phyloP scores from a whole-genome alignment of 2,113 vertebrate genomes.

The Trogon melanurus region DNA sequence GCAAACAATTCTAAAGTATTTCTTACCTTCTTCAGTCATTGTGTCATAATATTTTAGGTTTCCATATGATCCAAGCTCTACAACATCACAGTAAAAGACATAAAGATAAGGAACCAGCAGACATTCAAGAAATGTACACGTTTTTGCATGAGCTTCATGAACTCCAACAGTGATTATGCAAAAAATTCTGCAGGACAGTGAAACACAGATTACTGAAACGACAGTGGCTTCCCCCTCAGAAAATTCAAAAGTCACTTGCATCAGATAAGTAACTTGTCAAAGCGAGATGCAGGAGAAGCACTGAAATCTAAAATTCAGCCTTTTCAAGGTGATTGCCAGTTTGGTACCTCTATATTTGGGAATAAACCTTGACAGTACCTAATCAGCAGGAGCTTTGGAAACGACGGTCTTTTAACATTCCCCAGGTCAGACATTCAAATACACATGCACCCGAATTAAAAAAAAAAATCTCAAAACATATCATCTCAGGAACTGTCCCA shows the following conservation, averaged over 20 bases:
- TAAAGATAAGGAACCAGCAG: constrained; percentile 91
- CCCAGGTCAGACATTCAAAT: background rate
- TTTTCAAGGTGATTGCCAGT: background rate
- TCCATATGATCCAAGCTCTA: constrained; percentile 99
- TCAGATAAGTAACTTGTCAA: background rate
- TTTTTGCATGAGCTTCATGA: constrained; percentile 78
- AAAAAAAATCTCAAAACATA: background rate
- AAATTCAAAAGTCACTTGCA: constrained; percentile 48
- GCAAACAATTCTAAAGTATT: constrained; percentile 84
- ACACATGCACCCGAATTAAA: background rate
- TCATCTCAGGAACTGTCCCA: background rate
- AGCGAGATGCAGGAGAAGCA: background rate
- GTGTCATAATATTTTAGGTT: constrained; percentile 99
- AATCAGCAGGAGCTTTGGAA: background rate
- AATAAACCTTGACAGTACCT: background rate
- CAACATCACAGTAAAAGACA: constrained; percentile 97
- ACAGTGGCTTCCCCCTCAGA: background rate
- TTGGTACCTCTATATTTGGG: background rate
- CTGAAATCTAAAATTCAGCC: background rate
- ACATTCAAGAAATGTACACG: constrained; percentile 79
- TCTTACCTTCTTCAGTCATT: constrained; percentile 99
- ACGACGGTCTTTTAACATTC: background rate
- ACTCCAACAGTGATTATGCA: constrained; percentile 67
- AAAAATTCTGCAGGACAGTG: constrained; percentile 61
- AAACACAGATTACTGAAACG: constrained; percentile 59